Evolutionary conservation across 2,888 invertebrate genomes (phyloP).

Genomic region (Acanthosepion lycidas): DNA sequence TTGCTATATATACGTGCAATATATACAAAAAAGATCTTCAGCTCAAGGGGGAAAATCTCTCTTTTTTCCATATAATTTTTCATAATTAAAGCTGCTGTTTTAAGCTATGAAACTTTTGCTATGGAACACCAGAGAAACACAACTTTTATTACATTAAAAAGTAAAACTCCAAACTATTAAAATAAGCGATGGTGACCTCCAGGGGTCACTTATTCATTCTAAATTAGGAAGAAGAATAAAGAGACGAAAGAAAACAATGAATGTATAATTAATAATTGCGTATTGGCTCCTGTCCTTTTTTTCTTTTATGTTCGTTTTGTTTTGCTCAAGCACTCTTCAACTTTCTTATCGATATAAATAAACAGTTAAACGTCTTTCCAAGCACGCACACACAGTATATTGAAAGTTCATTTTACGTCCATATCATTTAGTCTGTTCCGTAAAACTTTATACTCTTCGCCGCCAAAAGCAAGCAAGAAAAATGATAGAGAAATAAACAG

Average conservation of each 20-base stretch:
- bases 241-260: slow-evolving; percentile 18
- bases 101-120: neutral
- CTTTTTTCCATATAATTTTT: no score
- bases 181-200: neutral
- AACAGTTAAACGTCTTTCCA: neutral
- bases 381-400: neutral
- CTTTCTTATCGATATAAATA: neutral
- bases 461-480: neutral
- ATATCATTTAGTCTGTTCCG: neutral
- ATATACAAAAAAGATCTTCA: no score
- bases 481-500: neutral
- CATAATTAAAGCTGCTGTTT: neutral
- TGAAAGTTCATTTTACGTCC: neutral
- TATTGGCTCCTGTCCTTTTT: neutral
- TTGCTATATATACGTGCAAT: no score
- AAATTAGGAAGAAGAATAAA: neutral
- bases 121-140: neutral
- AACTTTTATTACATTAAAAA: slow-evolving; percentile 17
- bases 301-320: neutral
- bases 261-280: neutral
- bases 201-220: slow-evolving; percentile 4
- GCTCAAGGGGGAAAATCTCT: no score
- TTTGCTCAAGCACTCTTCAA: neutral
- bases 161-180: neutral
- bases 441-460: neutral